Evolutionary conservation across 2,797 vertebrate species (phyloP), one percentile per base, ranked within the genome.

Genomic region (Discoglossus pictus): DNA sequence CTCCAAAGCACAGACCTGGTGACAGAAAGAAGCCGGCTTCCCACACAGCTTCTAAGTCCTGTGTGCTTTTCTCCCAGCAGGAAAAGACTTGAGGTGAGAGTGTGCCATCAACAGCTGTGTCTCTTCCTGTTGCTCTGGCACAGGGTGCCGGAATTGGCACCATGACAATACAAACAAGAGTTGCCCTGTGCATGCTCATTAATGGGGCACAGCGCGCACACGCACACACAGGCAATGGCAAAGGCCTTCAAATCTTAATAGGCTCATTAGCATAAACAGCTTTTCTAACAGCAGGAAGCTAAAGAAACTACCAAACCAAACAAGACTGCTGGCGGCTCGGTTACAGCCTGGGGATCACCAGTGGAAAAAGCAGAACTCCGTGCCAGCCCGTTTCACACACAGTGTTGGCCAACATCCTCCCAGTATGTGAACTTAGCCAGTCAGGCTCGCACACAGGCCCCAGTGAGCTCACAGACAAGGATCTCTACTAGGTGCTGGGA

Each of bases 201-300:
- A 76, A 73, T 4, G 6, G 72, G 72, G 70, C 43, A 61, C 68
- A 51, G 43, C 60, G 46, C 2, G 50, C 71, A 21, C 56, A 54
- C 15, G 16, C 36, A 50, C 51, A 59, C 27, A 56, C 55, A 15
- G 35, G 27, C 43, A 65, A 51, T 52, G 16, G 31, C 63, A 71
- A 10, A 36, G 80, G 0, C 43, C 83, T 79, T 86, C 76, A 78
- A 76, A 83, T 83, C 82, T 72, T 48, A 76, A 75, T 58, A 5
- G 74, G 50, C 63, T 61, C 73, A 65, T 77, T 61, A 79, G 79
- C 80, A 77, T 73, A 67, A 83, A 82, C 80, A 82, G 80, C 80
- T 82, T 82, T 77, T 77, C 73, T 63, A 83, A 70, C 79, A 80
- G 75, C 79, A 76, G 80, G 79, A 70, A 78, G 78, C 75, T 67